Conservation (phyloP, 2,797 vertebrate genomes). For the Acanthurus tractus region DNA sequence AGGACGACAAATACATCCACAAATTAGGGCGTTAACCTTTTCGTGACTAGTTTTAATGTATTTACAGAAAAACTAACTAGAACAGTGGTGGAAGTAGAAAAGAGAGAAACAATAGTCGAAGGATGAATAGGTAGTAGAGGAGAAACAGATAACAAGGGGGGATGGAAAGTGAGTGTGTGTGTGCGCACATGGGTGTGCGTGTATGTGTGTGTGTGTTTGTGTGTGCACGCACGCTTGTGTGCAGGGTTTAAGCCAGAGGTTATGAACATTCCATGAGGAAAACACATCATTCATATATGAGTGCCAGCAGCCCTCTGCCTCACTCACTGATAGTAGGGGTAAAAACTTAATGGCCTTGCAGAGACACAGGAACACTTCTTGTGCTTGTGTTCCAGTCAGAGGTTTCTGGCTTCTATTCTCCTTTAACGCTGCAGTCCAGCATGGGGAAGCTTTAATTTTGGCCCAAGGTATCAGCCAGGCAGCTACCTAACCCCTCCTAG, state of each 20-base stretch:
- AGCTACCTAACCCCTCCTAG: conserved; percentile 40
- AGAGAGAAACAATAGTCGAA: conserved; percentile 2
- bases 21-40: background rate
- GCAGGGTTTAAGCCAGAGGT: conserved; percentile 18
- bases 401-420: conserved; percentile 7
- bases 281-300: conserved; percentile 58
- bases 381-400: conserved; percentile 20
- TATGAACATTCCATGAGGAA: conserved; percentile 43
- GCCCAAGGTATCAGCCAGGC: conserved; percentile 55
- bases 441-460: conserved; percentile 75
- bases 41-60: background rate
- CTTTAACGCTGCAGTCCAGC: conserved; percentile 47
- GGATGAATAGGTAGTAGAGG: background rate
- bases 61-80: background rate
- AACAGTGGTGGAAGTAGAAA: background rate
- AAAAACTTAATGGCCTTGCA: conserved; percentile 53
- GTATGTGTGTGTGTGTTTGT: background rate
- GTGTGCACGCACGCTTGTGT: background rate
- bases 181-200: background rate
- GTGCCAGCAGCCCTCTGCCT: conserved; percentile 41
- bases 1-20: background rate
- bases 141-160: background rate
- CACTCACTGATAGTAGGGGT: conserved; percentile 48
- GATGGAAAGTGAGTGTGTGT: background rate
- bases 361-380: conserved; percentile 24